These are phyloP conservation scores for Protodeltote pygarga DNA, from an alignment of 2,888 invertebrate species.

Conservation along the genomic window DNA sequence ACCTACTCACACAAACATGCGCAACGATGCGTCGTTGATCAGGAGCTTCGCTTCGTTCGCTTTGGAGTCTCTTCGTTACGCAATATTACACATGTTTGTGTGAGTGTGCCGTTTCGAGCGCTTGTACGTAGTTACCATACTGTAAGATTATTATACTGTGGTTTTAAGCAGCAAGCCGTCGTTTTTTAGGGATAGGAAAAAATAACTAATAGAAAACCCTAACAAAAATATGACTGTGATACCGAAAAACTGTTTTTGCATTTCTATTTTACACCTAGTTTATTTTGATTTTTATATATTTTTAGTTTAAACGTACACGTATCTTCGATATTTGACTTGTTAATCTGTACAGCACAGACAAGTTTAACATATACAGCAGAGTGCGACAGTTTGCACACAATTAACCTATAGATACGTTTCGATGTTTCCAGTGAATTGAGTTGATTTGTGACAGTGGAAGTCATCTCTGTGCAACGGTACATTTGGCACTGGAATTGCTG, in stretches of 20 bases:
- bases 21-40: no score
- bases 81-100: no score
- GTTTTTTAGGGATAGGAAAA: no score
- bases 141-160: no score
- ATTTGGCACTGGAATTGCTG: constrained; percentile 28
- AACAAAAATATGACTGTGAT: constrained; percentile 42
- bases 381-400: constrained; percentile 4
- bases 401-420: constrained; percentile 3
- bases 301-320: constrained; percentile 36
- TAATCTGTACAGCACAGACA: no score
- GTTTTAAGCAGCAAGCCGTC: no score
- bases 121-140: no score
- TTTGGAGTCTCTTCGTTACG: no score
- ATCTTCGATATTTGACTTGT: constrained; percentile 33
- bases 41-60: no score
- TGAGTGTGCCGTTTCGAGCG: no score
- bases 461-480: constrained; percentile 22
- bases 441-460: constrained; percentile 25
- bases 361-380: constrained; percentile 22
- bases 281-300: constrained; percentile 48
- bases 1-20: no score
- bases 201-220: constrained; percentile 41
- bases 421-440: constrained; percentile 6
- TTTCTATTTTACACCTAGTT: constrained; percentile 56
- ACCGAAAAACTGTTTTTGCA: constrained; percentile 47